Conservation (phyloP, 2,113 vertebrate genomes). For the Archilochus colubris region DNA sequence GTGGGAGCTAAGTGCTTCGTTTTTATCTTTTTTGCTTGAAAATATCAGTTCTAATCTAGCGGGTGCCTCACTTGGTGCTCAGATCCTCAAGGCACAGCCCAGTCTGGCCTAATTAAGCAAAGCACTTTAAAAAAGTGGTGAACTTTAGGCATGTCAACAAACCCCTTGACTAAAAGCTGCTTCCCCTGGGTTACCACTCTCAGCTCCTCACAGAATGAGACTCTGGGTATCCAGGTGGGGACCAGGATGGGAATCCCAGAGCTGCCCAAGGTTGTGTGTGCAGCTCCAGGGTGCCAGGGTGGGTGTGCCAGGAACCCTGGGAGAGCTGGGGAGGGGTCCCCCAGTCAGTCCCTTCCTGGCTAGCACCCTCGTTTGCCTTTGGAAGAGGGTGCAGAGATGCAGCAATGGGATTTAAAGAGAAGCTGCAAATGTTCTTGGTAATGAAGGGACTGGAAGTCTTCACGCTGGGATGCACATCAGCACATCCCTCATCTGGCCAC, state of each 20-base stretch:
- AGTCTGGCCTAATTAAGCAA: conserved; percentile 57
- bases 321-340: not conserved
- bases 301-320: not conserved
- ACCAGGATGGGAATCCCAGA: not conserved
- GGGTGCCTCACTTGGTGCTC: not conserved
- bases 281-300: not conserved
- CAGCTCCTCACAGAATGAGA: not conserved
- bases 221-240: not conserved
- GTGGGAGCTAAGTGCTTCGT: conserved; percentile 26
- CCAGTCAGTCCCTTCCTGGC: not conserved
- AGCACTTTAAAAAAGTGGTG: conserved; percentile 23
- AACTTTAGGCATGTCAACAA: not conserved
- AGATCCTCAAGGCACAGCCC: not conserved
- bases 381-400: not conserved
- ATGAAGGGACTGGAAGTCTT: not conserved
- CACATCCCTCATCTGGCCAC: not conserved
- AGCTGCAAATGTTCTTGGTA: not conserved
- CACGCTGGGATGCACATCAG: not conserved
- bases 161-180: not conserved
- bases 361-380: not conserved
- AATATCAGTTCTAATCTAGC: conserved; percentile 16
- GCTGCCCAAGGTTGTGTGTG: fast-evolving
- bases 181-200: fast-evolving
- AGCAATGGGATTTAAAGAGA: not conserved
- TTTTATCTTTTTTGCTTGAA: conserved; percentile 23